A percentile compares a stretch with the other conserved stretches of the same genome.
Conservation (phyloP, 2,797 vertebrate species). For the Protosalanx chinensis region DNA sequence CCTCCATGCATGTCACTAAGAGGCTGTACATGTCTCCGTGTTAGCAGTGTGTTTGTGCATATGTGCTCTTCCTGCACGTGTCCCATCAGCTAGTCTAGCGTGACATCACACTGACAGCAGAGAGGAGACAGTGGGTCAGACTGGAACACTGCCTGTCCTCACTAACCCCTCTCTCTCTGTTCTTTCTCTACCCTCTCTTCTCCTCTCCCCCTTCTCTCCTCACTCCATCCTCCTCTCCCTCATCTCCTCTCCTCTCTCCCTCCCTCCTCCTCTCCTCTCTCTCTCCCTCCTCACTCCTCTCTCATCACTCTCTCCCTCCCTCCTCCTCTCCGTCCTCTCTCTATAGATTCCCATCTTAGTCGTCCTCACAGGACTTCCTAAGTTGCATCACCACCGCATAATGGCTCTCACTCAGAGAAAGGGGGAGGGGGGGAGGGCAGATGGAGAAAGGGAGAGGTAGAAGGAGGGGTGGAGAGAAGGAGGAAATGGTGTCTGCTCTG, state of each 20-base stretch:
- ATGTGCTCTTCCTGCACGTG: not conserved
- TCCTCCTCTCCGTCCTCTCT: too few relatives aligned
- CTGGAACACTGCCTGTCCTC: too few relatives aligned
- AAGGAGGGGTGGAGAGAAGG: conserved; percentile 48
- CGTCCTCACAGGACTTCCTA: too few relatives aligned
- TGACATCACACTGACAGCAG: too few relatives aligned
- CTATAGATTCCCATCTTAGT: too few relatives aligned
- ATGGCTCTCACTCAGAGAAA: conserved; percentile 9
- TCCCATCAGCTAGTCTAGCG: too few relatives aligned
- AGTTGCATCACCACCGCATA: too few relatives aligned
- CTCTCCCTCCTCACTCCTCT: conserved; percentile 38
- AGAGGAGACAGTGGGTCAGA: too few relatives aligned
- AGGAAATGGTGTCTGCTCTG: conserved; percentile 53
- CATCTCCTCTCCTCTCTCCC: too few relatives aligned
- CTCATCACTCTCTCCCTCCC: conserved; percentile 30
- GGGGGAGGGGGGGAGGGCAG: conserved; percentile 27
- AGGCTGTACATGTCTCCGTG: not conserved
- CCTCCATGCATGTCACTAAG: not conserved
- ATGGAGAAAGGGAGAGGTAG: conserved; percentile 19
- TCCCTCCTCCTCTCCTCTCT: not conserved
- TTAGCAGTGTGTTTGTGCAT: not conserved
- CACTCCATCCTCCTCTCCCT: not conserved
- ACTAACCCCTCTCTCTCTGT: too few relatives aligned
- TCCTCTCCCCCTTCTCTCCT: not conserved
- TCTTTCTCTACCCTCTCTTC: not conserved